Base-by-base conservation (phyloP, 2,797 vertebrate species). In the Onychomys arenicola region DNA sequence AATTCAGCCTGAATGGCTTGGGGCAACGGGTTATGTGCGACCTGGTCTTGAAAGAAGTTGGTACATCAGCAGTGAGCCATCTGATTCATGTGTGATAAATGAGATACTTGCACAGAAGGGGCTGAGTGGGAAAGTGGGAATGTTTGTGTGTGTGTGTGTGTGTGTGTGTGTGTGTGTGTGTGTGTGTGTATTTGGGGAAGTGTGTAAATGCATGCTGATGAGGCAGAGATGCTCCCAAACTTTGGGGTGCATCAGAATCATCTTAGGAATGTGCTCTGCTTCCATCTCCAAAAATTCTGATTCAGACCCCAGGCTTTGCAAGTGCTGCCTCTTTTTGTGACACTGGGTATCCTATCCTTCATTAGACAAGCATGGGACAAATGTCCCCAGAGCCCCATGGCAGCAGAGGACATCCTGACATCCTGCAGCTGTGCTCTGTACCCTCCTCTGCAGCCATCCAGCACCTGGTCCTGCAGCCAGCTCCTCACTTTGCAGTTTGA, bases 401-500 rank as follows among this genome's bases (percentile, higher is more conserved):
- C 16, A n/a, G 67, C 67, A 55, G 57, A 87, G 43, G 63, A 63
- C 80, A 59, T 37, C 76, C 37, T 77, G 63, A 37, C 32, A 90
- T n/a, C 59, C 71, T 78, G 81, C 75, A 21, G 11, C 12, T 63
- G 37, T 76, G 34, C 11, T 93, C 10, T 91, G 89, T 27, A 37
- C 29, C n/a, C 67, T 95, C 63, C 34, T 19, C 57, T 65, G 76
- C 32, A 55, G 77, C 57, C 34, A 73, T 37, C 93, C 10, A 88
- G 65, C 6, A 40, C 40, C 81, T 40, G 59, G 78, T 83, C 57
- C 61, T n/a, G 52, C 2, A 67, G 59, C 25, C 73, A 90, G 40
- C 78, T 82, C 76, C 76, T 90, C 9, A 55, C 91, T 97, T 96
- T 95, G 87, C 91, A 85, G 71, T 95, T 97, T 97, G 90, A 93